phyloP scores from a whole-genome alignment of 2,113 vertebrate genomes.

The Noturus placidus region DNA sequence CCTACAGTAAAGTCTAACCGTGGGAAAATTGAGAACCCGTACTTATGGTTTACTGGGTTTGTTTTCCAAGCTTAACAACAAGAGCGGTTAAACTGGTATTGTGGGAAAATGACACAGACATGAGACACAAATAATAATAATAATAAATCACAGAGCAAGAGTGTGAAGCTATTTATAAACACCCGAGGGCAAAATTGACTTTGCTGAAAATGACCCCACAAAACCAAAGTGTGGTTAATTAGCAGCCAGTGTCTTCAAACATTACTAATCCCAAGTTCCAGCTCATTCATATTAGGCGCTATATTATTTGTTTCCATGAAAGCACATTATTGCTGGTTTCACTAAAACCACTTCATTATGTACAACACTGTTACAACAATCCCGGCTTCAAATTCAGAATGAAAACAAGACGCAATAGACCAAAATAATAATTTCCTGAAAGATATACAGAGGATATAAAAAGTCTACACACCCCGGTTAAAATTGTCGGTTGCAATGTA shows the following conservation, averaged over 20 bases:
- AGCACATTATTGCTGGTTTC: conserved; percentile 1
- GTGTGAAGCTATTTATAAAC: background rate
- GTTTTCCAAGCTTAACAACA: conserved; percentile 16
- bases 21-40: conserved; percentile 14
- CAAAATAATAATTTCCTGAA: background rate
- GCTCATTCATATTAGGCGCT: conserved; percentile 2
- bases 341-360: background rate
- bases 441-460: background rate
- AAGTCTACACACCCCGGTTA: background rate
- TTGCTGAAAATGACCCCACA: background rate
- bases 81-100: conserved; percentile 10
- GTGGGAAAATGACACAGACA: background rate
- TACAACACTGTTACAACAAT: background rate
- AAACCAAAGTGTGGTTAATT: background rate
- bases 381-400: background rate
- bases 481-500: background rate
- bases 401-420: background rate
- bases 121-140: too few relatives aligned
- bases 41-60: conserved; percentile 26
- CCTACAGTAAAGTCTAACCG: background rate
- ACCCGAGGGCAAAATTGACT: background rate
- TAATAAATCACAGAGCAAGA: too few relatives aligned
- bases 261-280: background rate
- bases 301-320: background rate
- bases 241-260: background rate